Base-by-base conservation (phyloP, 2,113 vertebrate species). In the Nymphicus hollandicus region DNA sequence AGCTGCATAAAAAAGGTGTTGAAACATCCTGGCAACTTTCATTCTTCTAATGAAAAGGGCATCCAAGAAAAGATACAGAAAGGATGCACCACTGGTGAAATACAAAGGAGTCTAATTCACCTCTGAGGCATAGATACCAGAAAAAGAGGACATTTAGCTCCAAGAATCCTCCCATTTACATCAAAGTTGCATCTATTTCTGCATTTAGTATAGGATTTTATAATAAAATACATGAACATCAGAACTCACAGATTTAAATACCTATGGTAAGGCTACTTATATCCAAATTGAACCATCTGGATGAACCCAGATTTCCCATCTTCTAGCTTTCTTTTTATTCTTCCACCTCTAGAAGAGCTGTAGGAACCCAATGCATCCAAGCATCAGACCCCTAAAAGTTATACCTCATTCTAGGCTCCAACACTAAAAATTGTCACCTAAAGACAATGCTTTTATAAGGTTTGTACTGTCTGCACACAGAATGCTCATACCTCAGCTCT, bases 391-490 rank as follows among this genome's bases (percentile, higher is more conserved):
- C 7, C 33, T 79, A 18, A 55, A 61, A 28, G 37, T 25, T 39
- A 24, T 7, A 44, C 17, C 2, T 39, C 47, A 66, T 9, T 17
- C 11, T 2, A 14, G 25, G n/a, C 22, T 7, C 24, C 52, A 69
- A 4, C 31, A 25, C 11, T 18, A 17, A 37, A 50, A 10, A 20
- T 0, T 17, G 13, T 22, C 65, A 41, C 28, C 29, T 18, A 15
- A 77, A 41, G 35, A 31, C 18, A 69, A 12, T 0, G 3, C 3
- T 31, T 1, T 19, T 15, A 5, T 1, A 35, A 53, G 39, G 18
- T 19, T 46, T 41, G 22, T n/a, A 20, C 41, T 43, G 35, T 11
- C 44, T 63, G 4, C 17, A 47, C 35, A 13, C 11, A 12, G 14
- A 17, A 6, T 2, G 24, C 24, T 61, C 25, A 28, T 4, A 13